These are phyloP conservation scores for Drosophila barbarae DNA, from an alignment of 2,888 invertebrate species.

Conservation along the genomic window DNA sequence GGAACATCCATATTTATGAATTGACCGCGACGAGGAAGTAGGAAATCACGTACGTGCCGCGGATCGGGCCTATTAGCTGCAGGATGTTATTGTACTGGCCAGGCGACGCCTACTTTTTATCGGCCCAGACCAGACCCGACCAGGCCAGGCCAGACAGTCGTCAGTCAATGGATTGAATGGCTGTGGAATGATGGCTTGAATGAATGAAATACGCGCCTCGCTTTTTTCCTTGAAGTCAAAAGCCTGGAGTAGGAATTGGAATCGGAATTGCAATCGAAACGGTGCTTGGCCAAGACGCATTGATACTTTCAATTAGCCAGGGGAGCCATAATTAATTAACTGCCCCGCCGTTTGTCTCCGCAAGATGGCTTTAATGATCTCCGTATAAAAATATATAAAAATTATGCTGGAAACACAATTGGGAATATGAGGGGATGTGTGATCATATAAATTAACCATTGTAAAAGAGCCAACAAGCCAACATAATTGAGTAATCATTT, in stretches of 20 bases:
- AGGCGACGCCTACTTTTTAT: conserved; percentile 68
- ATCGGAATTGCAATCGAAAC: conserved; percentile 48
- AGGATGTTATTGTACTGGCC: conserved; percentile 54
- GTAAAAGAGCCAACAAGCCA: background rate
- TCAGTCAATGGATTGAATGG: conserved; percentile 49
- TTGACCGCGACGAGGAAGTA: conserved; percentile 66
- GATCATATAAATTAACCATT: conserved; percentile 7
- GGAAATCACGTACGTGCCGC: conserved; percentile 69
- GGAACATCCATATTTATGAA: conserved; percentile 65
- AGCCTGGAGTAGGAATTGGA: conserved; percentile 7
- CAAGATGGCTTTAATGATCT: conserved; percentile 21
- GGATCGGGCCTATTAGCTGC: conserved; percentile 62
- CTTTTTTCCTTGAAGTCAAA: conserved; percentile 35
- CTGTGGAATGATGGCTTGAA: conserved; percentile 32
- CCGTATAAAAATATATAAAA: conserved; percentile 12
- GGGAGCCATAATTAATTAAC: conserved; percentile 39
- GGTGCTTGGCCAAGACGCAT: conserved; percentile 61
- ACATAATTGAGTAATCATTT: conserved; percentile 2
- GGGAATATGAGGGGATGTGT: background rate
- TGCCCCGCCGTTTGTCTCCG: conserved; percentile 18
- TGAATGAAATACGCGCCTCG: conserved; percentile 60
- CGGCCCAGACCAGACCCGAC: conserved; percentile 33
- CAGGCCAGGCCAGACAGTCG: conserved; percentile 45
- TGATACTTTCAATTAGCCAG: conserved; percentile 65
- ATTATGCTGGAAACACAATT: conserved; percentile 1